A percentile compares a stretch with the other conserved stretches of the same genome.
Conservation (phyloP, 2,888 invertebrate species). For the Pyrrhopygopsis socrates region DNA sequence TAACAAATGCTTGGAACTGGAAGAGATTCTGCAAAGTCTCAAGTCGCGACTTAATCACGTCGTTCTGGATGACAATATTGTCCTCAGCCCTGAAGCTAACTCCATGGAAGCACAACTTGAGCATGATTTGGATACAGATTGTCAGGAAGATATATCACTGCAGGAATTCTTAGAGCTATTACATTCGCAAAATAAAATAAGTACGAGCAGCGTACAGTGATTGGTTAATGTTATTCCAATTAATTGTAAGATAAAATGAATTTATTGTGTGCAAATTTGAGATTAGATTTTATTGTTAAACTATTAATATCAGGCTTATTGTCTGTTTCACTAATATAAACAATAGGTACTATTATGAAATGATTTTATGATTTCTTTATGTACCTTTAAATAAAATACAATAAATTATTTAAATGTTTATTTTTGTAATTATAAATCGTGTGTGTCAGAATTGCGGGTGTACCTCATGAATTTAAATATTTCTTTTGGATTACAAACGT, state of each 20-base stretch:
- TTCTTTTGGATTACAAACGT: too few relatives aligned
- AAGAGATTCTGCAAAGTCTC: slow-evolving; percentile 94
- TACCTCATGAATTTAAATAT: too few relatives aligned
- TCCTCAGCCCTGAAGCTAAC: slow-evolving; percentile 94
- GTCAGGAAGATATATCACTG: slow-evolving; percentile 94
- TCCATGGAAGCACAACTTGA: slow-evolving; percentile 94
- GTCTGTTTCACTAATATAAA: slow-evolving; percentile 39
- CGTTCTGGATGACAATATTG: slow-evolving; percentile 93
- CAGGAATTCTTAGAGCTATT: slow-evolving; percentile 94
- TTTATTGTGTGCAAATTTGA: slow-evolving; percentile 93
- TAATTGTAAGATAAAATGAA: slow-evolving; percentile 91
- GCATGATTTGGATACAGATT: slow-evolving; percentile 94
- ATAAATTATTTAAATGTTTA: neutral
- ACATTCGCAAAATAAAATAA: slow-evolving; percentile 93
- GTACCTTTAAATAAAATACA: slow-evolving; percentile 1
- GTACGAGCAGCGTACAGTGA: slow-evolving; percentile 91
- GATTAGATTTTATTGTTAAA: slow-evolving; percentile 91
- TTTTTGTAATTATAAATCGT: neutral
- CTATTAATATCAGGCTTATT: slow-evolving; percentile 85
- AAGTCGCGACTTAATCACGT: slow-evolving; percentile 94
- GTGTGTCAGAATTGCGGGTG: neutral
- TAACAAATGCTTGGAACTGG: slow-evolving; percentile 94
- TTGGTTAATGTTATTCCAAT: slow-evolving; percentile 82
- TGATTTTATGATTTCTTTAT: slow-evolving; percentile 3
- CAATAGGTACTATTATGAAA: slow-evolving; percentile 25